phyloP scores from a whole-genome alignment of 1,140 invertebrate genomes.

The Himalopsyche phryganea region DNA sequence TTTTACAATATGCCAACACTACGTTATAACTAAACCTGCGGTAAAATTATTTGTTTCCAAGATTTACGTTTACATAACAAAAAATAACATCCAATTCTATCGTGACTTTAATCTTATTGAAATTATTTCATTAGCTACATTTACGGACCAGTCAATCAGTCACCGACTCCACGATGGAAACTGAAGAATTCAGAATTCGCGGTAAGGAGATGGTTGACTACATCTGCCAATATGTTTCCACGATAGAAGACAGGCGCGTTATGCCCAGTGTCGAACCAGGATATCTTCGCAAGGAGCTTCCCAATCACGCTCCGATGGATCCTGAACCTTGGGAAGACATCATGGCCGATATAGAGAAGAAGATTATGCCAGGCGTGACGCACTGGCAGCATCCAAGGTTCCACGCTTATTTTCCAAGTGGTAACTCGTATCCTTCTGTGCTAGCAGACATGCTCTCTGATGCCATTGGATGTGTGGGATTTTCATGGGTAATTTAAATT shows the following conservation, averaged over 20 bases:
- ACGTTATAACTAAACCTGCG: too few species aligned
- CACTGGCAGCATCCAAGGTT: constrained; percentile 99
- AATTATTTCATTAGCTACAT: too few species aligned
- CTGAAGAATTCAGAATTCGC: constrained; percentile 80
- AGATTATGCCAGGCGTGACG: constrained; percentile 98
- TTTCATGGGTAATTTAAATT: constrained; percentile 87
- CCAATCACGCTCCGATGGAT: constrained; percentile 77
- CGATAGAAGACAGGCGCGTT: constrained; percentile 75
- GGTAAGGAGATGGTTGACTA: constrained; percentile 98
- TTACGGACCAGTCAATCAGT: too few species aligned
- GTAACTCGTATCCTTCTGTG: constrained; percentile 96
- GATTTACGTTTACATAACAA: too few species aligned
- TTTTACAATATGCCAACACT: too few species aligned
- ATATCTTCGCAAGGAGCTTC: constrained; percentile 81
- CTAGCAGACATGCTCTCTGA: constrained; percentile 96
- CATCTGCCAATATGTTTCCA: constrained; percentile 92
- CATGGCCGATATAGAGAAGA: constrained; percentile 90
- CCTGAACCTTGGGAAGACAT: constrained; percentile 89
- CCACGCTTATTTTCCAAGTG: constrained; percentile 98
- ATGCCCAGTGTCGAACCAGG: constrained; percentile 90
- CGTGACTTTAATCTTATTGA: too few species aligned
- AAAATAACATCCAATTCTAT: too few species aligned
- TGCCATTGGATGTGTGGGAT: constrained; percentile 95
- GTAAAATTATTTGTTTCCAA: too few species aligned
- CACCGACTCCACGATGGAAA: constrained; percentile 66